These are phyloP conservation scores for Apostichopus japonicus DNA, from an alignment of 35 echinoderm and acorn worm species.

Conservation along the genomic window DNA sequence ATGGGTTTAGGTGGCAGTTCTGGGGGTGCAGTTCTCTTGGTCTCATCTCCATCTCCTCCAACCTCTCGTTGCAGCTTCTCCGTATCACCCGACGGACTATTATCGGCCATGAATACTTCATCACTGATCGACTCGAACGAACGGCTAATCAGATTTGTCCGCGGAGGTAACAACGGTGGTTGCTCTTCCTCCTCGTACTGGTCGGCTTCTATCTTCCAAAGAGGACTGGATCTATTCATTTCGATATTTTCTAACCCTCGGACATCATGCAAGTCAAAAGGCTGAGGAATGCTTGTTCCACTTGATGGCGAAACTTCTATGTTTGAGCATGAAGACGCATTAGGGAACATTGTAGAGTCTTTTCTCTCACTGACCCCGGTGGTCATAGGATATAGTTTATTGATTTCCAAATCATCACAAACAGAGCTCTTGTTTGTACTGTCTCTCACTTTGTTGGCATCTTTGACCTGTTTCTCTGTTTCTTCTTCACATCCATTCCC, in stretches of 20 bases:
- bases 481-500: no score
- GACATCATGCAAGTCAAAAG: not conserved
- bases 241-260: not conserved
- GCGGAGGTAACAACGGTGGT: not conserved
- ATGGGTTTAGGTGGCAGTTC: constrained; percentile 32
- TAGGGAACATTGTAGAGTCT: not conserved
- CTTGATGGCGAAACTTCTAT: not conserved
- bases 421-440: not conserved
- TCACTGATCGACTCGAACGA: constrained; percentile 42
- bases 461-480: not conserved
- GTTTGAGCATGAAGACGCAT: not conserved
- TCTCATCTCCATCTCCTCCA: not conserved
- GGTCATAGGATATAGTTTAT: not conserved
- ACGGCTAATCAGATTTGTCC: not conserved
- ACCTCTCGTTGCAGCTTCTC: not conserved
- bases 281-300: not conserved
- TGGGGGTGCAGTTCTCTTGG: not conserved
- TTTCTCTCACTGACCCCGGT: not conserved
- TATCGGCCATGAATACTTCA: constrained; percentile 18
- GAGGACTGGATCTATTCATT: not conserved
- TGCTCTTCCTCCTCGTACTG: not conserved
- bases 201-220: not conserved
- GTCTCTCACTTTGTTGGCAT: not conserved
- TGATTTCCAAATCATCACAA: not conserved
- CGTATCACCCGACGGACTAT: not conserved